These are phyloP conservation scores for Amphiprion percula DNA, from an alignment of 2,113 vertebrate species.

Conservation along the genomic window DNA sequence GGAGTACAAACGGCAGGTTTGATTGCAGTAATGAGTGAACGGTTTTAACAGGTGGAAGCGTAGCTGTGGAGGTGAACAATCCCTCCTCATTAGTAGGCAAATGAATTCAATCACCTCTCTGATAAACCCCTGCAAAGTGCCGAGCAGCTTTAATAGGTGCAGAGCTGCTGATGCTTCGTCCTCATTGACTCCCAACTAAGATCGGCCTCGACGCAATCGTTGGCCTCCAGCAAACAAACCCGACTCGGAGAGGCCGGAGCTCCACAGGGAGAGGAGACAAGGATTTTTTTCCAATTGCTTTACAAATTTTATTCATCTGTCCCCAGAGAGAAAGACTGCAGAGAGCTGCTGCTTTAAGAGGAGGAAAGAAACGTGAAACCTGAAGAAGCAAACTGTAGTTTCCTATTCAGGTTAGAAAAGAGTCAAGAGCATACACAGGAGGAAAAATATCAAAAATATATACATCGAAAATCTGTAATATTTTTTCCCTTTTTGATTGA, in stretches of 20 bases:
- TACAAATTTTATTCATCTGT: slow-evolving; percentile 64
- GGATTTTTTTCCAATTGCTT: slow-evolving; percentile 58
- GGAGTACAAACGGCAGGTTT: slow-evolving; percentile 53
- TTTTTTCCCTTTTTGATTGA: too few species aligned
- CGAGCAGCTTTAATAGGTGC: slow-evolving; percentile 68
- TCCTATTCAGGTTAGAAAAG: slow-evolving; percentile 15
- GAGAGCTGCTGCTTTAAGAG: slow-evolving; percentile 21
- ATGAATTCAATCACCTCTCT: slow-evolving; percentile 77
- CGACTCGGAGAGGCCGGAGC: slow-evolving; percentile 59
- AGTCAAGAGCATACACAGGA: background rate
- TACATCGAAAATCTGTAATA: background rate
- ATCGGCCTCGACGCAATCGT: slow-evolving; percentile 43
- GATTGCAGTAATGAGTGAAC: slow-evolving; percentile 68
- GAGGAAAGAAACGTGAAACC: slow-evolving; percentile 27
- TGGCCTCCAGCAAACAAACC: slow-evolving; percentile 64
- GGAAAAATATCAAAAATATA: background rate
- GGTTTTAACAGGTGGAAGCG: slow-evolving; percentile 69
- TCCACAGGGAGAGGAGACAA: slow-evolving; percentile 50
- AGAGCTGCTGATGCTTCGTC: slow-evolving; percentile 62
- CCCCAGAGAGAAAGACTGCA: slow-evolving; percentile 42
- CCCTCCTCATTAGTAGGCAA: slow-evolving; percentile 75
- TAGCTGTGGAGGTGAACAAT: slow-evolving; percentile 57
- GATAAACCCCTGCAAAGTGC: slow-evolving; percentile 75
- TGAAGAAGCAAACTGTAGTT: slow-evolving; percentile 33
- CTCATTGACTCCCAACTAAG: slow-evolving; percentile 43